phyloP scores from a whole-genome alignment of 2,797 vertebrate species.

The Botia almorhae region DNA sequence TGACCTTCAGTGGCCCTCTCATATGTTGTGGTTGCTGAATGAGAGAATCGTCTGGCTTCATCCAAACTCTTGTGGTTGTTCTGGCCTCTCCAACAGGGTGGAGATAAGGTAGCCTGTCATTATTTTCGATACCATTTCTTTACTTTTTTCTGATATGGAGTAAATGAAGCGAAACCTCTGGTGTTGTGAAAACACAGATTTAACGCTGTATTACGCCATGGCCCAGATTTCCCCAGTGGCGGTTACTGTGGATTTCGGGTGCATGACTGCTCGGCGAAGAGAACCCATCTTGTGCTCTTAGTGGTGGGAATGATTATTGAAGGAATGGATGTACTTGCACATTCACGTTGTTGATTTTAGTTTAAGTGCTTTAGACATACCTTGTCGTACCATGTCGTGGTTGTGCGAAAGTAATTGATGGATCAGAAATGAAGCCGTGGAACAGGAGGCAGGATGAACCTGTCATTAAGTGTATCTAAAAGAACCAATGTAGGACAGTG shows the following conservation, averaged over 20 bases:
- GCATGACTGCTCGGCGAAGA: conserved; percentile 28
- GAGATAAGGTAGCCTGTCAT: conserved; percentile 62
- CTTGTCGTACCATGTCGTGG: conserved; percentile 37
- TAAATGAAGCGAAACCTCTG: conserved; percentile 71
- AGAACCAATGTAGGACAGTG: background rate
- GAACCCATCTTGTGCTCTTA: conserved; percentile 32
- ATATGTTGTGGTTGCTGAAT: conserved; percentile 60
- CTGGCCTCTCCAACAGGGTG: conserved; percentile 60
- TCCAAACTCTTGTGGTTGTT: conserved; percentile 71
- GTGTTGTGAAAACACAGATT: conserved; percentile 71
- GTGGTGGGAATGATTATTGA: conserved; percentile 62
- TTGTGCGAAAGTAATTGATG: conserved; percentile 41
- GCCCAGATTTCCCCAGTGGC: conserved; percentile 62
- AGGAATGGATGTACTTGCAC: conserved; percentile 75
- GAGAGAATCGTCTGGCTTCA: conserved; percentile 56
- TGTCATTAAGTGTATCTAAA: background rate
- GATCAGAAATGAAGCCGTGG: conserved; percentile 24
- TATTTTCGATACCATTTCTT: conserved; percentile 68
- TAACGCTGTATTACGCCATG: conserved; percentile 68
- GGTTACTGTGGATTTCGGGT: conserved; percentile 52
- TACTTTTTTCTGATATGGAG: conserved; percentile 70
- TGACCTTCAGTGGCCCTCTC: conserved; percentile 63
- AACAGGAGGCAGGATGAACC: conserved; percentile 16
- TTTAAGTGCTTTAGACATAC: conserved; percentile 32
- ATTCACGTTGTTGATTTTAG: conserved; percentile 69